phyloP scores from a whole-genome alignment of 1,140 invertebrate genomes.

The Lineus longissimus region DNA sequence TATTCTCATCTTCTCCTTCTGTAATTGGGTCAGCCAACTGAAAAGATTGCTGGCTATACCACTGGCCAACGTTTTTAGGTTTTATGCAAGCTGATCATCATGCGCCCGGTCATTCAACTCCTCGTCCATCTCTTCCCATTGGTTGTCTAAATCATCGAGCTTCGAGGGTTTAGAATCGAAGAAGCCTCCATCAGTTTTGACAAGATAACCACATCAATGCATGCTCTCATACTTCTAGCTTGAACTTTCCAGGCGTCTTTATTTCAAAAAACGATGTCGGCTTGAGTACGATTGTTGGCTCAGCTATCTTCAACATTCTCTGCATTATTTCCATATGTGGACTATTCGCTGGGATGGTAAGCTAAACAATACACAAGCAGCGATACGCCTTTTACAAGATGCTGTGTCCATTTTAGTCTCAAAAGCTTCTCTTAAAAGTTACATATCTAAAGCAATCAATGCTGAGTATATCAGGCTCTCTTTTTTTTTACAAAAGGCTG shows the following conservation, averaged over 20 bases:
- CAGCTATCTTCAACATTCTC: slow-evolving; percentile 82
- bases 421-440: not conserved
- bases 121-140: too few relatives aligned
- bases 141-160: too few relatives aligned
- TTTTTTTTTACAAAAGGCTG: not conserved
- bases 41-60: not conserved
- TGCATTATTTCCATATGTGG: slow-evolving; percentile 78
- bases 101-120: too few relatives aligned
- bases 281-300: slow-evolving; percentile 77
- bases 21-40: too few relatives aligned
- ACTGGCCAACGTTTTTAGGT: too few relatives aligned
- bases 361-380: slow-evolving; percentile 18
- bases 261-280: slow-evolving; percentile 50
- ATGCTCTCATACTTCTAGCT: too few relatives aligned
- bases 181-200: too few relatives aligned
- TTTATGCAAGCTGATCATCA: too few relatives aligned
- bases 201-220: too few relatives aligned
- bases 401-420: not conserved
- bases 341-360: slow-evolving; percentile 69
- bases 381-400: too few relatives aligned
- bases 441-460: not conserved
- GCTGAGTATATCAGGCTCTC: not conserved
- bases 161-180: too few relatives aligned
- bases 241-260: slow-evolving; percentile 38
- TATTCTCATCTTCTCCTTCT: not conserved